Evolutionary conservation across 2,888 invertebrate genomes (phyloP).

Genomic region (Scelioninae gen. 2): DNA sequence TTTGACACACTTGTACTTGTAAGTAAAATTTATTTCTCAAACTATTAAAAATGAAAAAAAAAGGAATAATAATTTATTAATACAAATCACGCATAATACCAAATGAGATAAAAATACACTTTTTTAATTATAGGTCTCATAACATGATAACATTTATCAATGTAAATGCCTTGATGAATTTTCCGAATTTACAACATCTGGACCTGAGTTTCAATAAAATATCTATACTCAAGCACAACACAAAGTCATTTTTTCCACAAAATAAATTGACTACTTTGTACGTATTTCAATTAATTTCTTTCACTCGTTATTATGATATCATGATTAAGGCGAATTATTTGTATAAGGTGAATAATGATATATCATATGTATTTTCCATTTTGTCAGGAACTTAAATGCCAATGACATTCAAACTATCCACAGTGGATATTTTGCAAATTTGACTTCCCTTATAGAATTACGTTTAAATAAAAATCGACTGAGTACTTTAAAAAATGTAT

Average conservation of each 20-base stretch:
- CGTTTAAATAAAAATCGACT: conserved; percentile 89
- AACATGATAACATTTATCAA: conserved; percentile 76
- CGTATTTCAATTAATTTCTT: conserved; percentile 18
- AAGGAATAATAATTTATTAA: not conserved
- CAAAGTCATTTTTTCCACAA: conserved; percentile 79
- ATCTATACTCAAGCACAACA: conserved; percentile 77
- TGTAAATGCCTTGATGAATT: conserved; percentile 75
- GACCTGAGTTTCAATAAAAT: conserved; percentile 82
- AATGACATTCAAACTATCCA: conserved; percentile 85
- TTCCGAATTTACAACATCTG: conserved; percentile 78
- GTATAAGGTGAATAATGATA: too few relatives aligned
- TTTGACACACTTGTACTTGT: conserved; percentile 76
- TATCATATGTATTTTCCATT: conserved; percentile 69
- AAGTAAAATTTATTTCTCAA: conserved; percentile 65
- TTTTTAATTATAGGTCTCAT: conserved; percentile 73
- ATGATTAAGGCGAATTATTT: too few relatives aligned
- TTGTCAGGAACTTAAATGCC: conserved; percentile 81
- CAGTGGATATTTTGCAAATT: conserved; percentile 83
- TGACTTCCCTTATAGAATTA: conserved; percentile 83
- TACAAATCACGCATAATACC: too few relatives aligned
- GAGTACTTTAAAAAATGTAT: conserved; percentile 82
- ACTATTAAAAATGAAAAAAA: not conserved
- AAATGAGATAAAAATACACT: not conserved
- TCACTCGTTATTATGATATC: too few relatives aligned
- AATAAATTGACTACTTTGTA: conserved; percentile 77